Base-by-base conservation (phyloP, 35 echinoderm and acorn worm genomes). In the Acanthaster planci region DNA sequence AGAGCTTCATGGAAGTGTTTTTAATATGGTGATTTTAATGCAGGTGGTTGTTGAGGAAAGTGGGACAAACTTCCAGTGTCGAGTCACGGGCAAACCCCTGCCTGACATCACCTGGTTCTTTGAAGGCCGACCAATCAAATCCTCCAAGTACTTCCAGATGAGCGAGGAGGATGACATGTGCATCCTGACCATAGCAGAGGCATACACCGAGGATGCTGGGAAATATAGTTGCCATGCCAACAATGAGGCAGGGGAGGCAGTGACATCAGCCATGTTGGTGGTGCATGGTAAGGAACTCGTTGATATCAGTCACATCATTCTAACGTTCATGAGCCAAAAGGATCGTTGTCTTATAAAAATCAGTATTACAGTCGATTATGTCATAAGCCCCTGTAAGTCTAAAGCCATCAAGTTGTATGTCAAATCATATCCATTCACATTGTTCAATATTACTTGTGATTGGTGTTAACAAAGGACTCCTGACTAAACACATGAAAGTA, bases 161-260 rank as follows among this genome's bases (percentile, higher is more conserved):
- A 84, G 85, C 7, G 82, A 89, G 57, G 67, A 92, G 22, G 59
- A 82, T 32, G 78, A 88, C 29, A 52, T 92, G 18, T 89, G 90
- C 55, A 88, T 77, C 50, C 67, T 97, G 35, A 89, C 83, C 39
- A 82, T 97, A 8, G 67, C 79, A 29, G 94, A 97, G 30, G 94
- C 87, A n/a, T 92, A 92, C 64, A 54, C 87, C 18, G 94, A 97
- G 50, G 94, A 97, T 75, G 81, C 78, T 10, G 94, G 94, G 26
- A 75, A 88, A 14, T 97, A 97, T 67, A 83, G 85, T 76, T 92
- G 86, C 14, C 84, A 83, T 51, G 90, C 90, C 21, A 84, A 78
- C 78, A 97, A 97, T 76, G 14, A 60, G 38, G 78, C 87, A 38
- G 94, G 94, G 53, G 60, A 83, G 40, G 67, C 57, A 37, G 51